A percentile compares a stretch with the other conserved stretches of the same genome.
phyloP scores from a whole-genome alignment of 2,888 invertebrate genomes.

The Plagiodera versicolora region DNA sequence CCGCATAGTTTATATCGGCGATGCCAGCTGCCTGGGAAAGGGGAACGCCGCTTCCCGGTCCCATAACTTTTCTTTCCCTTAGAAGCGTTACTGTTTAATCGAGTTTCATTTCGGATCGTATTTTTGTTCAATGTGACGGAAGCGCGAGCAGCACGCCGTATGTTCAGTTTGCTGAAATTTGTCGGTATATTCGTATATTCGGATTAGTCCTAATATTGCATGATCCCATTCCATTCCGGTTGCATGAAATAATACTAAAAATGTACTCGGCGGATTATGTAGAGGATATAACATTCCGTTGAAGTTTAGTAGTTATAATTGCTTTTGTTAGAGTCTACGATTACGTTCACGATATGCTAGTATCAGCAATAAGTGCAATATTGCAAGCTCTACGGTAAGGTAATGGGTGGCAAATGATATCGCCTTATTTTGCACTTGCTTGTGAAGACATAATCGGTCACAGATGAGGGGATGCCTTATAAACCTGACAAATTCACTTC shows the following conservation, averaged over 20 bases:
- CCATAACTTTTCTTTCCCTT: constrained; percentile 34
- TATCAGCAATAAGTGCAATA: not conserved
- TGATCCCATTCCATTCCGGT: constrained; percentile 5
- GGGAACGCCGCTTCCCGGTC: constrained; percentile 20
- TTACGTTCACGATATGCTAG: not conserved
- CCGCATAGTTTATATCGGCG: constrained; percentile 38
- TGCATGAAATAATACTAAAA: constrained; percentile 13
- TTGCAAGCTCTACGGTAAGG: not conserved
- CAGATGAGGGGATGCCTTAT: too few relatives aligned
- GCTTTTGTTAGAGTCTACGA: not conserved
- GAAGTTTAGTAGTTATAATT: not conserved
- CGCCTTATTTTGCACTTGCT: too few relatives aligned
- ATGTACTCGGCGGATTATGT: constrained; percentile 6
- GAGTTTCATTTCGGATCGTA: constrained; percentile 33
- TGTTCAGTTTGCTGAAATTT: constrained; percentile 19
- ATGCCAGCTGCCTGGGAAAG: constrained; percentile 18
- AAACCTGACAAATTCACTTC: too few relatives aligned
- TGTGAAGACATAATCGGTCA: too few relatives aligned
- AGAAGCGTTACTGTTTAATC: constrained; percentile 34
- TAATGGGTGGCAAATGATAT: not conserved
- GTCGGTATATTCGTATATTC: constrained; percentile 7
- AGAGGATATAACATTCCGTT: not conserved
- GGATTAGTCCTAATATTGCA: constrained; percentile 16
- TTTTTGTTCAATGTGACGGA: constrained; percentile 32
- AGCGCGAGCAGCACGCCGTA: constrained; percentile 20